A percentile compares a stretch with the other conserved stretches of the same genome.
Evolutionary conservation across 1,140 invertebrate genomes (phyloP).

Genomic region (Acyrthosiphon pisum): DNA sequence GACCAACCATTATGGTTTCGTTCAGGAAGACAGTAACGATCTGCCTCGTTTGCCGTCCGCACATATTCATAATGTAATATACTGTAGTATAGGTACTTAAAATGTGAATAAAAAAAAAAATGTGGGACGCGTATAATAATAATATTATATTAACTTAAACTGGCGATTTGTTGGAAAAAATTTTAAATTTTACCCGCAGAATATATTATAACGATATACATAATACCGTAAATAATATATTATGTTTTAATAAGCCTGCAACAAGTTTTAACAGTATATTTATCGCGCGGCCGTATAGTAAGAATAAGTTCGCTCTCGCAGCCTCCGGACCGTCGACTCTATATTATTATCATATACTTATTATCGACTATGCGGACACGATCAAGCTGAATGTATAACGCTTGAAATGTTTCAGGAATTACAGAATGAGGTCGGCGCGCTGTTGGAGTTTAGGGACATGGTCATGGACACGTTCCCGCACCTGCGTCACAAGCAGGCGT

Average conservation of each 20-base stretch:
- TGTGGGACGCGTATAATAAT: background rate
- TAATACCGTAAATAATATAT: background rate
- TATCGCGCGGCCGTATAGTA: background rate
- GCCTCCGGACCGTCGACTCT: too few species aligned
- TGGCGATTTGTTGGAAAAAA: background rate
- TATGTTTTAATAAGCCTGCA: background rate
- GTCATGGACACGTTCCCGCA: slow-evolving; percentile 91
- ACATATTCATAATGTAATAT: background rate
- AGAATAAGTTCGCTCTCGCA: background rate
- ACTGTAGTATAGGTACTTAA: too few species aligned
- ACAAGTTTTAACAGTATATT: background rate
- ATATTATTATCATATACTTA: background rate
- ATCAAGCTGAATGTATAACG: background rate
- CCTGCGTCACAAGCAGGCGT: slow-evolving; percentile 79
- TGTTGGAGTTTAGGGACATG: slow-evolving; percentile 87
- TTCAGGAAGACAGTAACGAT: background rate
- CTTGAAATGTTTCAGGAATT: slow-evolving; percentile 70
- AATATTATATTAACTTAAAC: background rate
- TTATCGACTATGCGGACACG: background rate
- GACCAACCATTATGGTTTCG: background rate
- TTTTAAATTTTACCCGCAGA: background rate
- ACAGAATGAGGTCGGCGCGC: slow-evolving; percentile 87
- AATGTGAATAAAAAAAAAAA: background rate
- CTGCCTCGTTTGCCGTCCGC: background rate
- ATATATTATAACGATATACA: background rate